A percentile compares a stretch with the other conserved stretches of the same genome.
Evolutionary conservation across 2,888 invertebrate species (phyloP).

Genomic region (Magallana nippona): DNA sequence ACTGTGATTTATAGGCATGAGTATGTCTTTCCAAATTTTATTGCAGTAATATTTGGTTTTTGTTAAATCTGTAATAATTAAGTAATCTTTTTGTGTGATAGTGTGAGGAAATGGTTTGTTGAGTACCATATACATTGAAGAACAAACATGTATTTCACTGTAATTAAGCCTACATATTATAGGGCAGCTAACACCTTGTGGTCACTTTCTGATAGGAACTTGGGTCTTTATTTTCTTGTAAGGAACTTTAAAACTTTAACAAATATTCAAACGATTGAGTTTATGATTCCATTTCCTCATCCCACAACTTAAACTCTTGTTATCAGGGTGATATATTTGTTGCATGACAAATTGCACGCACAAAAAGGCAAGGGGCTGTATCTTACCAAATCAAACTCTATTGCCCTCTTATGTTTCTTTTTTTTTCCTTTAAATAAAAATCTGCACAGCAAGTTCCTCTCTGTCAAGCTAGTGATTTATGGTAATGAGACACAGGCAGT

Average conservation of each 20-base stretch:
- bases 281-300: too few relatives aligned
- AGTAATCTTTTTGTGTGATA: neutral
- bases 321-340: too few relatives aligned
- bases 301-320: too few relatives aligned
- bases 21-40: neutral
- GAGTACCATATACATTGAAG: neutral
- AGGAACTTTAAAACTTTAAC: too few relatives aligned
- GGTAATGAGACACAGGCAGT: neutral
- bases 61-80: neutral
- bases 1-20: too few relatives aligned
- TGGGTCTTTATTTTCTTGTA: too few relatives aligned
- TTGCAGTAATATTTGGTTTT: neutral
- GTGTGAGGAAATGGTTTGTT: neutral
- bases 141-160: too few relatives aligned
- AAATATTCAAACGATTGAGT: too few relatives aligned
- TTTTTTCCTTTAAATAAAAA: neutral
- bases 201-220: too few relatives aligned
- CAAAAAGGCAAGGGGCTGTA: neutral
- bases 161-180: too few relatives aligned
- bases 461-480: slow-evolving; percentile 4
- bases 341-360: neutral
- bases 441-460: neutral
- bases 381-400: neutral
- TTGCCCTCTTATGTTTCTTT: too few relatives aligned
- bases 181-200: too few relatives aligned